phyloP scores from a whole-genome alignment of 2,797 vertebrate species.

The Manis pentadactyla region DNA sequence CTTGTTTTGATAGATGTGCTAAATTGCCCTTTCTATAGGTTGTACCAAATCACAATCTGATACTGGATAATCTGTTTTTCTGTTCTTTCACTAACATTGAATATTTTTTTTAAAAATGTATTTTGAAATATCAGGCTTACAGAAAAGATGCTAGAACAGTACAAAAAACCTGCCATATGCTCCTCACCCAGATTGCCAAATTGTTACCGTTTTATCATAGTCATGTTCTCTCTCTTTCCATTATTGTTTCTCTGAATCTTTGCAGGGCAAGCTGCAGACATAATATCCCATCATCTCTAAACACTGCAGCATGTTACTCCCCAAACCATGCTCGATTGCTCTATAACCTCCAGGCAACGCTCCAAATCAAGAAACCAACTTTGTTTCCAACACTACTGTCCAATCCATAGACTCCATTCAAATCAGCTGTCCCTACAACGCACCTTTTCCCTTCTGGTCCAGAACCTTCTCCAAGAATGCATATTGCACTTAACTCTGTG shows the following conservation, averaged over 20 bases:
- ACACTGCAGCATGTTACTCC: neutral
- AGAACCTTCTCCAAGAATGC: neutral
- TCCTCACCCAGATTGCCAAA: neutral
- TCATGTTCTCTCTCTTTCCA: neutral
- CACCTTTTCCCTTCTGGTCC: neutral
- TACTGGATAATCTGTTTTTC: neutral
- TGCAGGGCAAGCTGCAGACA: conserved; percentile 8
- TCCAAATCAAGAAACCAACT: neutral
- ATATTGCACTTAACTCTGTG: neutral
- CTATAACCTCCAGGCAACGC: accelerated
- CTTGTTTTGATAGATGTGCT: neutral
- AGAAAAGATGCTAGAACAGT: conserved; percentile 26
- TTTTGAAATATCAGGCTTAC: conserved; percentile 10
- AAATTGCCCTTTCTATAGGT: neutral
- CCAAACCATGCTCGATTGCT: neutral
- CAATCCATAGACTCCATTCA: neutral
- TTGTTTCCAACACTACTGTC: no score
- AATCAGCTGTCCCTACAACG: neutral
- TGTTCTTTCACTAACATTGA: neutral
- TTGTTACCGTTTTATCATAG: neutral
- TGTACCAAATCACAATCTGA: neutral
- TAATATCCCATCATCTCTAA: neutral
- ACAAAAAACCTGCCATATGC: neutral
- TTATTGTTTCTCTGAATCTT: neutral
- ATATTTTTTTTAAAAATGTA: neutral